Conservation (phyloP, 2,797 vertebrate species). For the Myripristis murdjan region DNA sequence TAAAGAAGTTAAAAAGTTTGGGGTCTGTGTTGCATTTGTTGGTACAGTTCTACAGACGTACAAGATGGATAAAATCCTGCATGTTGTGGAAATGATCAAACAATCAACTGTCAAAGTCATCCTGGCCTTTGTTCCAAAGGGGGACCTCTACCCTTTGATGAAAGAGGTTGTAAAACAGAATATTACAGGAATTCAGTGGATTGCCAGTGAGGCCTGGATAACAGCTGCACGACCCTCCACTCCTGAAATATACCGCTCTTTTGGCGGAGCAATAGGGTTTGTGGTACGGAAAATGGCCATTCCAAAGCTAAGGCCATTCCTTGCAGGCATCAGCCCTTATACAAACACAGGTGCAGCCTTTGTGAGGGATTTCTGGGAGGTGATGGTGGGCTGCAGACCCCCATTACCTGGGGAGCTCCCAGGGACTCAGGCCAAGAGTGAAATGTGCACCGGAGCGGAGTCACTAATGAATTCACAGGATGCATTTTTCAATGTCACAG, state of each 20-base stretch:
- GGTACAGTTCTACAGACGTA: constrained; percentile 80
- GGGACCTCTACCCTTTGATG: constrained; percentile 84
- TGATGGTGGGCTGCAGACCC: constrained; percentile 77
- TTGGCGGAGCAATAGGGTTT: constrained; percentile 85
- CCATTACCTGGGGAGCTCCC: constrained; percentile 11
- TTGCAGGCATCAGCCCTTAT: constrained; percentile 75
- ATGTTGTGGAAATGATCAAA: constrained; percentile 81
- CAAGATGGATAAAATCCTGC: constrained; percentile 69
- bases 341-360: constrained; percentile 65
- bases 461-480: constrained; percentile 65
- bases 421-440: neutral
- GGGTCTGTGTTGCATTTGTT: constrained; percentile 85
- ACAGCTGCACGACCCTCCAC: constrained; percentile 81
- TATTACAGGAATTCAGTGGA: constrained; percentile 87
- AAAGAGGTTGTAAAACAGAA: constrained; percentile 83
- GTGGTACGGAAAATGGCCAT: constrained; percentile 82
- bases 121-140: constrained; percentile 82
- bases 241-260: constrained; percentile 78
- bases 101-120: constrained; percentile 83
- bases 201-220: constrained; percentile 87
- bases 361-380: constrained; percentile 83
- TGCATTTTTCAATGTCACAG: constrained; percentile 81
- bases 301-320: constrained; percentile 78
- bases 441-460: constrained; percentile 78
- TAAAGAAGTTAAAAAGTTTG: constrained; percentile 79